Percentiles rank a stretch among this genome's conserved stretches.
Evolutionary conservation across 23 tunicate species (phyloP).

Genomic region (Halocynthia roretzi): DNA sequence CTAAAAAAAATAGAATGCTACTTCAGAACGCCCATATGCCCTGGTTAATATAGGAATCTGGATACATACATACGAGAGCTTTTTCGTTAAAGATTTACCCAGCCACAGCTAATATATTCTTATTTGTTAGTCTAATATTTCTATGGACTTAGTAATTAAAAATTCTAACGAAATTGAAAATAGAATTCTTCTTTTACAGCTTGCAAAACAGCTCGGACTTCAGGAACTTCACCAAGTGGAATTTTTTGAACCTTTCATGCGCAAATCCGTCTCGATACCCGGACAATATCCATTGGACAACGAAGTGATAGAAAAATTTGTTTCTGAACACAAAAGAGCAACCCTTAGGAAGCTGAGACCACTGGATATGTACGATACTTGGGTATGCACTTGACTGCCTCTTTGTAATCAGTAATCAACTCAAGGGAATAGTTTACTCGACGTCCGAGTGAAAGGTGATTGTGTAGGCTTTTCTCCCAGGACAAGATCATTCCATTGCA

Average conservation of each 20-base stretch:
- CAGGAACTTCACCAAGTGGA: conserved; percentile 52
- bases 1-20: neutral
- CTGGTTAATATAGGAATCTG: neutral
- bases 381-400: conserved; percentile 42
- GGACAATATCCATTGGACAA: conserved; percentile 59
- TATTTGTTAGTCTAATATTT: neutral
- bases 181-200: neutral
- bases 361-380: conserved; percentile 73
- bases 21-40: neutral
- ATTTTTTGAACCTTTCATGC: conserved; percentile 73
- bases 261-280: conserved; percentile 36
- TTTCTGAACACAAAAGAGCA: conserved; percentile 46
- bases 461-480: too few species aligned
- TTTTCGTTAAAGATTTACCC: too few species aligned
- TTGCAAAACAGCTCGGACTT: conserved; percentile 62
- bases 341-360: conserved; percentile 62
- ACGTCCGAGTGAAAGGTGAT: too few species aligned
- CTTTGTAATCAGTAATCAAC: neutral
- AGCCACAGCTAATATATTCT: too few species aligned
- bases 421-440: too few species aligned
- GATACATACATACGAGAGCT: neutral
- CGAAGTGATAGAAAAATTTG: conserved; percentile 45
- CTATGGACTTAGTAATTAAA: neutral
- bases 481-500: too few species aligned
- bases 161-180: neutral